These are phyloP conservation scores for Myrmecophaga tridactyla DNA, from an alignment of 2,113 vertebrate species.

Conservation along the genomic window DNA sequence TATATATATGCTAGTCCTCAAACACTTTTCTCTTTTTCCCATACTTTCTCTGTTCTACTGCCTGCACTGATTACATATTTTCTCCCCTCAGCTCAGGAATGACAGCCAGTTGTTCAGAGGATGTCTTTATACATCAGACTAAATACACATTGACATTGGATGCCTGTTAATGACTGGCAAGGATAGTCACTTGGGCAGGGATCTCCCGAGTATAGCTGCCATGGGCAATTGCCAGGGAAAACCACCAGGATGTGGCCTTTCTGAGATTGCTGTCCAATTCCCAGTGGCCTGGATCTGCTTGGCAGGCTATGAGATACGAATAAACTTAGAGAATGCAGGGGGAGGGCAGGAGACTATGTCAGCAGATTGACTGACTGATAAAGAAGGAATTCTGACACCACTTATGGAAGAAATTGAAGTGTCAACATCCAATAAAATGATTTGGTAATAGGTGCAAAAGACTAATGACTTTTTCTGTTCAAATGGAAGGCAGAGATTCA, in stretches of 20 bases:
- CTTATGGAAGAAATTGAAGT: conserved; percentile 45
- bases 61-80: not conserved
- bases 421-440: not conserved
- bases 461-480: not conserved
- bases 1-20: not conserved
- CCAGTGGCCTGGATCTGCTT: not conserved
- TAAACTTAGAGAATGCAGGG: not conserved
- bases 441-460: not conserved
- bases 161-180: not conserved
- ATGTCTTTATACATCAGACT: not conserved
- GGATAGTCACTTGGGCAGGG: not conserved
- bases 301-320: not conserved
- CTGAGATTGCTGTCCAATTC: not conserved
- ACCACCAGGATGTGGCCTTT: not conserved
- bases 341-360: not conserved
- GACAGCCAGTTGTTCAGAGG: not conserved
- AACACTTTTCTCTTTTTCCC: not conserved
- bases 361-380: conserved; percentile 39
- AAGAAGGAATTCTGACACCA: conserved; percentile 36
- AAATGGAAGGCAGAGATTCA: not conserved
- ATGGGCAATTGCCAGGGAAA: not conserved
- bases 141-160: not conserved
- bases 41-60: not conserved
- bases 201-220: not conserved
- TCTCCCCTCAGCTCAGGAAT: not conserved